Conservation (phyloP, 1,140 invertebrate genomes). For the Monomorium pharaonis region DNA sequence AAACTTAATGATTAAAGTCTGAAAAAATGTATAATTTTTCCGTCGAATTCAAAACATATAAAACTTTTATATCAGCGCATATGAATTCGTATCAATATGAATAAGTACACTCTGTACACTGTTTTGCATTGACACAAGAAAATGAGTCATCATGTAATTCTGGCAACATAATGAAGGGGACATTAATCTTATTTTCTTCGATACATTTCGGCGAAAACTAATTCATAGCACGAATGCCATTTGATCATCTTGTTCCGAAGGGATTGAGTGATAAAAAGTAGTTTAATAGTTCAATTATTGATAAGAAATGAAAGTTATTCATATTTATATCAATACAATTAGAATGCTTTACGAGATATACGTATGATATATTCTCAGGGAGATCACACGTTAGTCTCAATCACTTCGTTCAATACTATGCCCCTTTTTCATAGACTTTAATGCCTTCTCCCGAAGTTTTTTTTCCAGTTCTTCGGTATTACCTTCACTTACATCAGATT, state of each 20-base stretch:
- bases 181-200: not conserved
- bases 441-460: slow-evolving; percentile 93
- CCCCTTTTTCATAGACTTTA: slow-evolving; percentile 90
- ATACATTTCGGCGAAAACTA: not conserved
- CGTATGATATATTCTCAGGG: slow-evolving; percentile 56
- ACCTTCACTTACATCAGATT: slow-evolving; percentile 87
- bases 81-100: slow-evolving; percentile 28
- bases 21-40: not conserved
- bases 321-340: slow-evolving; percentile 55
- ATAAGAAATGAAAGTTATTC: slow-evolving; percentile 32
- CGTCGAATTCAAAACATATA: slow-evolving; percentile 36
- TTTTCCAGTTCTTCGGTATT: slow-evolving; percentile 93
- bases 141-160: slow-evolving; percentile 23
- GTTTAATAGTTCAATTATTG: slow-evolving; percentile 31
- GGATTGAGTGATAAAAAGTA: slow-evolving; percentile 37
- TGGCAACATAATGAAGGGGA: not conserved
- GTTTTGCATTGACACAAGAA: slow-evolving; percentile 1
- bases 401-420: slow-evolving; percentile 84
- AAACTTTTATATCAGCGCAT: slow-evolving; percentile 46
- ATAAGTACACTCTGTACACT: slow-evolving; percentile 10
- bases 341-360: slow-evolving; percentile 61
- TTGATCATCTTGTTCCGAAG: slow-evolving; percentile 22
- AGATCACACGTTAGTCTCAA: slow-evolving; percentile 69
- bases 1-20: slow-evolving; percentile 44
- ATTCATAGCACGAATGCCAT: not conserved